Evolutionary conservation across 2,888 invertebrate genomes (phyloP), one percentile per base, ranked within the genome.

Genomic region (Apotomis capreana): DNA sequence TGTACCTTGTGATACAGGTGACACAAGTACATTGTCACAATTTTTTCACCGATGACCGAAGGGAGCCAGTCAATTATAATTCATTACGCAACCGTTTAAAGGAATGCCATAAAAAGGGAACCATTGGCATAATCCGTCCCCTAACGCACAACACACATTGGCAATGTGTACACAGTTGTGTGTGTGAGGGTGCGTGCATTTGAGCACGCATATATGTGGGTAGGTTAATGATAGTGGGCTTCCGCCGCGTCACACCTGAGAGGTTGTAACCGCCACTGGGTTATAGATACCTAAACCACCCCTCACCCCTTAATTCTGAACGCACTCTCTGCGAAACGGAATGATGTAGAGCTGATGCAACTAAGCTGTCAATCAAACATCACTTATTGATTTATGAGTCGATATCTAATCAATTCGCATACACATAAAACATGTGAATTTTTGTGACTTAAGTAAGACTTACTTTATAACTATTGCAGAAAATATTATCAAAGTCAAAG

Each of bases 221-320:
- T 89, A 88, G 87, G 89, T 86, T 93, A 93, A 93, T 93, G 93
- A 92, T 90, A 89, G 92, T 84, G 87, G 82, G 92, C 88, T 92
- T 93, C 93, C 93, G 93, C 81, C 87, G 86, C 93, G 93, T 93
- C 93, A 94, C 93, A 94, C 93, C 93, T 94, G 93, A 94, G 92
- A 86, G 92, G 87, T 75, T 84, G 82, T 90, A 94, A 94, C 93
- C 93, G 93, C 87, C 93, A 87, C 87, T 89, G 89, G 87, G 87
- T 85, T 88, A 89, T 89, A 87, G 90, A 89, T 90, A 89, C 90
- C 87, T 83, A 85, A 83, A 79, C 84, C 77, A 87, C 87, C 91
- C 90, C 89, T 83, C 82, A 85, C 86, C 88, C 87, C 88, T 90
- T 90, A 89, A 88, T 88, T 84, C 78, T 67, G 80, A 80, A 86